Percentiles rank a stretch among this genome's conserved stretches.
Conservation (phyloP, 2,888 invertebrate genomes). For the Leptinotarsa rubiginosa region DNA sequence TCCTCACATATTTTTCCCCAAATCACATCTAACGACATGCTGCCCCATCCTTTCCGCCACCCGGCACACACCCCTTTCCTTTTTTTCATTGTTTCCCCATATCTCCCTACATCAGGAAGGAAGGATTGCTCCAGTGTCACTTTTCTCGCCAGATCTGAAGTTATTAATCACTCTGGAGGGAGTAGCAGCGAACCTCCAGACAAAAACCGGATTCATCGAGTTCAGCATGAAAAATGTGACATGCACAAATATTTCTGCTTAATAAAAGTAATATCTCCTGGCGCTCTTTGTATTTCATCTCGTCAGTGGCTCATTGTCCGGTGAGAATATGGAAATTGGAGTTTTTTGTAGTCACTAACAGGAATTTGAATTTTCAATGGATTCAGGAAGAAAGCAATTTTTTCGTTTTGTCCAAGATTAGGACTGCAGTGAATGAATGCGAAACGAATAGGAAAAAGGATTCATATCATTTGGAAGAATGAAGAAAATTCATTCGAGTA, state of each 20-base stretch:
- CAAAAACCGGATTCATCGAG: conserved; percentile 25
- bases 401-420: neutral
- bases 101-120: conserved; percentile 8
- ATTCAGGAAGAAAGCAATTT: neutral
- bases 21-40: neutral
- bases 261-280: conserved; percentile 19
- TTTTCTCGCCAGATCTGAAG: conserved; percentile 23
- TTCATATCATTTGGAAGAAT: neutral
- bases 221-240: conserved; percentile 20
- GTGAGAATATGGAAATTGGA: conserved; percentile 1
- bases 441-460: neutral
- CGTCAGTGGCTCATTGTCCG: conserved; percentile 5
- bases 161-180: conserved; percentile 24
- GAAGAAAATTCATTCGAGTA: neutral
- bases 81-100: conserved; percentile 12
- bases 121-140: conserved; percentile 23
- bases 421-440: neutral
- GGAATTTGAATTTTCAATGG: neutral
- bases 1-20: neutral
- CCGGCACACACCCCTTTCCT: neutral
- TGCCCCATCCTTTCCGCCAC: neutral
- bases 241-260: conserved; percentile 22
- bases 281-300: conserved; percentile 1
- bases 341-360: conserved; percentile 2
- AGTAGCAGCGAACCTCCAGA: conserved; percentile 8